phyloP scores from a whole-genome alignment of 1,140 invertebrate genomes.

The Anagrus nilaparvatae region DNA sequence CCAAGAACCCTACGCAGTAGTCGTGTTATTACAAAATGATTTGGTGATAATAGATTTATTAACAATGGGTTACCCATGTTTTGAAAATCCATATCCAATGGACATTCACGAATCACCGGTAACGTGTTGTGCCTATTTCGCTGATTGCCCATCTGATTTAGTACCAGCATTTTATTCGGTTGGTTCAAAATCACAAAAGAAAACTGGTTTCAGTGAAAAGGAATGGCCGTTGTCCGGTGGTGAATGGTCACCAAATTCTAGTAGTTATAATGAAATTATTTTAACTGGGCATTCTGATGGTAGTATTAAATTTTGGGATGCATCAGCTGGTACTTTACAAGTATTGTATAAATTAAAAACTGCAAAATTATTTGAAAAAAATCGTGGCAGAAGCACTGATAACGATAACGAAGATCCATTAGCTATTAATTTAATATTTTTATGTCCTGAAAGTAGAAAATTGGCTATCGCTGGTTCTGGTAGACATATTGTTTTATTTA shows the following conservation, averaged over 20 bases:
- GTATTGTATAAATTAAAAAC: constrained; percentile 97
- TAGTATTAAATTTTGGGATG: constrained; percentile 96
- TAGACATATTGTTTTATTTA: constrained; percentile 89
- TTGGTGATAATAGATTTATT: constrained; percentile 95
- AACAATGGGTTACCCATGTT: constrained; percentile 91
- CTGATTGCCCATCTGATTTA: constrained; percentile 94
- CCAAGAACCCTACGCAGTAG: constrained; percentile 94
- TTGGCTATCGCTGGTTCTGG: constrained; percentile 82
- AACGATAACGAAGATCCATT: constrained; percentile 81
- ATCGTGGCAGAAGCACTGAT: constrained; percentile 46
- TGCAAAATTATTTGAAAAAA: constrained; percentile 84
- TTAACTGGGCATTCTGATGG: constrained; percentile 95
- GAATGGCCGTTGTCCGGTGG: constrained; percentile 94
- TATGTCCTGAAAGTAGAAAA: constrained; percentile 87
- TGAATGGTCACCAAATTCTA: constrained; percentile 86
- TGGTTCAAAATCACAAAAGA: constrained; percentile 62
- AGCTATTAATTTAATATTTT: constrained; percentile 83
- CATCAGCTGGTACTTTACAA: constrained; percentile 83
- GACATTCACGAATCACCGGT: constrained; percentile 97
- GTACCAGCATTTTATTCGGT: constrained; percentile 89
- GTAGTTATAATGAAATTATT: constrained; percentile 94
- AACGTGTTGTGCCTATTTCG: constrained; percentile 90
- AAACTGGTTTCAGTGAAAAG: constrained; percentile 84
- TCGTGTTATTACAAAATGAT: constrained; percentile 95
- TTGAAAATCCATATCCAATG: constrained; percentile 99